These are phyloP conservation scores for Macrotus californicus DNA, from an alignment of 2,113 vertebrate genomes.

Conservation along the genomic window DNA sequence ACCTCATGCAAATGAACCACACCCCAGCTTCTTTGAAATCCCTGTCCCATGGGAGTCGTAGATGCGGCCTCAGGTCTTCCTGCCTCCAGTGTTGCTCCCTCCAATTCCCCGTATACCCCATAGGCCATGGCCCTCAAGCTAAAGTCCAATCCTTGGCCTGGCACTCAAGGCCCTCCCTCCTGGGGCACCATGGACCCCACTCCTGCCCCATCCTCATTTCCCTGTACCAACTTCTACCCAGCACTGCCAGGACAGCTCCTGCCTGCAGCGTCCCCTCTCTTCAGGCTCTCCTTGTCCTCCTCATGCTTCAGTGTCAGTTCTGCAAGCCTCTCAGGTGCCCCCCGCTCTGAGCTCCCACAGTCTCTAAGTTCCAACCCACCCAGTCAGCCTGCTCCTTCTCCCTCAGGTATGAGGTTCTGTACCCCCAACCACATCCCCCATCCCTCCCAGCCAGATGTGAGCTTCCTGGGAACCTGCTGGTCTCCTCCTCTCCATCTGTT, in stretches of 20 bases:
- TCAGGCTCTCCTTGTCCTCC: neutral
- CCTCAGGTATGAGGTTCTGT: neutral
- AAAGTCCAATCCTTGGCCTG: neutral
- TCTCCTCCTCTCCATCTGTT: constrained; percentile 50
- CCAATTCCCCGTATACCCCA: neutral
- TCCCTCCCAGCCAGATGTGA: neutral
- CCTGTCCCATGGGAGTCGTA: neutral
- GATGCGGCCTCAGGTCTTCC: neutral
- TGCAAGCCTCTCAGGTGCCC: neutral
- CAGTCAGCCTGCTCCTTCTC: neutral
- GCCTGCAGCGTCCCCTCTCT: neutral
- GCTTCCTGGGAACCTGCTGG: constrained; percentile 24
- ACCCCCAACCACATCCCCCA: neutral
- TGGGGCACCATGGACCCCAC: neutral
- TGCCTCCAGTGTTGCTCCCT: neutral
- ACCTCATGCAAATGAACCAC: neutral
- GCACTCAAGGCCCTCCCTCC: neutral
- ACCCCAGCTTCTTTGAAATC: neutral
- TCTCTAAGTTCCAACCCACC: neutral
- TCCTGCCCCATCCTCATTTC: neutral
- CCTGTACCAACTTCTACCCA: neutral
- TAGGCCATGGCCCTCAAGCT: neutral
- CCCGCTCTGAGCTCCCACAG: neutral
- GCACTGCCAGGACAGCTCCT: neutral
- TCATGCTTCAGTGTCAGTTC: neutral